Evolutionary conservation across 2,888 invertebrate genomes (phyloP).

Genomic region (Cataglyphis albicans): DNA sequence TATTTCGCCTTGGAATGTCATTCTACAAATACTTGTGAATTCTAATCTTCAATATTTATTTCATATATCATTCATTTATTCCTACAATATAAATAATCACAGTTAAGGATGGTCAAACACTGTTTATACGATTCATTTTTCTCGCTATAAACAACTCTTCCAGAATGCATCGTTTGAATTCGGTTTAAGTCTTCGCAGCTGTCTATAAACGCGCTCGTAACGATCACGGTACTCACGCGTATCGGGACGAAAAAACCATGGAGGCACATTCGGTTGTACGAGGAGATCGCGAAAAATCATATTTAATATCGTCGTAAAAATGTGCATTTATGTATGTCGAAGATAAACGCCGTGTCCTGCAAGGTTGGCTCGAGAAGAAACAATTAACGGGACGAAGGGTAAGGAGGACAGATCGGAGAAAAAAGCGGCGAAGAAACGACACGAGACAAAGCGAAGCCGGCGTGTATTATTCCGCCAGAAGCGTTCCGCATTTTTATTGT

Average conservation of each 20-base stretch:
- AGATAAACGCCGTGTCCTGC: slow-evolving; percentile 60
- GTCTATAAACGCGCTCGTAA: slow-evolving; percentile 42
- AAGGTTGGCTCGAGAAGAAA: background rate
- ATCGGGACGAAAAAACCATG: slow-evolving; percentile 12
- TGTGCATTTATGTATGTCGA: slow-evolving; percentile 74
- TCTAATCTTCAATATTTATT: slow-evolving; percentile 2
- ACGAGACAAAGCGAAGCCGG: slow-evolving; percentile 48
- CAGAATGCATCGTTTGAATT: slow-evolving; percentile 22
- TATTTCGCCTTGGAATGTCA: background rate
- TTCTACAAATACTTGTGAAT: background rate
- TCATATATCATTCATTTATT: background rate
- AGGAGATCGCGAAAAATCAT: slow-evolving; percentile 73
- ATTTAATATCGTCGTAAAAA: slow-evolving; percentile 81
- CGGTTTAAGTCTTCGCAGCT: slow-evolving; percentile 15
- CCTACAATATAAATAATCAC: background rate
- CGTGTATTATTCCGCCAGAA: slow-evolving; percentile 35
- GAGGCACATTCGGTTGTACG: background rate
- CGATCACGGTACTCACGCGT: background rate
- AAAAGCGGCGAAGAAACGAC: slow-evolving; percentile 27
- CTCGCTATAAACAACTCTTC: slow-evolving; percentile 1
- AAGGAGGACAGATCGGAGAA: slow-evolving; percentile 46
- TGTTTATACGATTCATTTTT: slow-evolving; percentile 7
- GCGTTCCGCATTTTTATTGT: slow-evolving; percentile 57
- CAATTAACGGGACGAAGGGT: slow-evolving; percentile 26
- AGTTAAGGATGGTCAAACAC: background rate